Evolutionary conservation across 2,888 invertebrate species (phyloP).

Genomic region (Thymelicus sylvestris): DNA sequence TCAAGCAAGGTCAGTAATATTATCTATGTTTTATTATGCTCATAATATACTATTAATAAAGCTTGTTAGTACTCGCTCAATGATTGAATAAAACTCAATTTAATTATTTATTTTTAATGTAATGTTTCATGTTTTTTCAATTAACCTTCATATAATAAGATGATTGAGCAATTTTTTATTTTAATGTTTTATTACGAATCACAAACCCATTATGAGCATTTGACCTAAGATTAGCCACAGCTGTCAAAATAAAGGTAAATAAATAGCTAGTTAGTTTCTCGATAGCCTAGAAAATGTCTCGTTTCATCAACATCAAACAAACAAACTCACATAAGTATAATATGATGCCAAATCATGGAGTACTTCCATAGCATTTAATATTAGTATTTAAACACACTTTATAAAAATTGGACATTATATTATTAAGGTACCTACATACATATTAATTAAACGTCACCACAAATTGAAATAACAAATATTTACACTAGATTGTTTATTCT

Average conservation of each 20-base stretch:
- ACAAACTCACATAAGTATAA: background rate
- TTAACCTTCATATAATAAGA: constrained; percentile 45
- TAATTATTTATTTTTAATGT: constrained; percentile 8
- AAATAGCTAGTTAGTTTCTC: constrained; percentile 8
- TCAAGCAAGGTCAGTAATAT: too few relatives aligned
- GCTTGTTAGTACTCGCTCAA: background rate
- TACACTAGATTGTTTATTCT: too few relatives aligned
- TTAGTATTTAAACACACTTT: too few relatives aligned
- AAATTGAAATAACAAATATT: too few relatives aligned
- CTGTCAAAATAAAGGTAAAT: constrained; percentile 18
- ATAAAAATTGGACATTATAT: too few relatives aligned
- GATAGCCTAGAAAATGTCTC: constrained; percentile 11
- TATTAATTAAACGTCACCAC: too few relatives aligned
- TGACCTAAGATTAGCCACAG: constrained; percentile 8
- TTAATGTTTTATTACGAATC: constrained; percentile 12
- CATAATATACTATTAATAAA: background rate
- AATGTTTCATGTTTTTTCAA: constrained; percentile 29
- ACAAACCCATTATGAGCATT: constrained; percentile 1
- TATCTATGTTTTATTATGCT: too few relatives aligned
- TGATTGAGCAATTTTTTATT: constrained; percentile 34
- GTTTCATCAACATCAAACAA: constrained; percentile 4
- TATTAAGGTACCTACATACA: too few relatives aligned
- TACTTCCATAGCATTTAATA: too few relatives aligned
- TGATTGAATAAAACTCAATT: background rate
- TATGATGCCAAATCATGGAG: background rate